phyloP scores from a whole-genome alignment of 2,113 vertebrate species.

The Malaclemys terrapin region DNA sequence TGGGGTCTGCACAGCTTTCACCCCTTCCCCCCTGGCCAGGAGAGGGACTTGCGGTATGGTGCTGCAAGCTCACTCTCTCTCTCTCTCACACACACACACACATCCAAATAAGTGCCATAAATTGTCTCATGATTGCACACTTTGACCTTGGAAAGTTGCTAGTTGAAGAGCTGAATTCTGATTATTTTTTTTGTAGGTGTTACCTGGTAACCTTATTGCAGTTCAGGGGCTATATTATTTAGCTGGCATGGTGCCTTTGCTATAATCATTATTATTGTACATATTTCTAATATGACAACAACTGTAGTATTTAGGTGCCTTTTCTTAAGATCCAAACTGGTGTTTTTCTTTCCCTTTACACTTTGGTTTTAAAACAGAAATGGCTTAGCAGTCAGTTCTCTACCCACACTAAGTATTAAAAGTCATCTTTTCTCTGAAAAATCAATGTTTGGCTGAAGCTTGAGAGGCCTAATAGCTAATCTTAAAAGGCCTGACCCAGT shows the following conservation, averaged over 20 bases:
- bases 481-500: conserved; percentile 51
- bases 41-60: too few species aligned
- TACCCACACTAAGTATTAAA: conserved; percentile 56
- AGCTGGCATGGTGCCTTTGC: background rate
- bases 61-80: too few species aligned
- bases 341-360: background rate
- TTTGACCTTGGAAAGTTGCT: conserved; percentile 15
- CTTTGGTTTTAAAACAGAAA: conserved; percentile 7
- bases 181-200: background rate
- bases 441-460: conserved; percentile 66
- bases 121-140: conserved; percentile 3
- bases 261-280: conserved; percentile 8
- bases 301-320: conserved; percentile 3
- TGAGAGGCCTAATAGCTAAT: conserved; percentile 45
- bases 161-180: background rate
- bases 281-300: background rate
- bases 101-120: background rate
- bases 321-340: background rate
- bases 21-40: too few species aligned
- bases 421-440: conserved; percentile 60
- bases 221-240: background rate
- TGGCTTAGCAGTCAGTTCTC: conserved; percentile 66
- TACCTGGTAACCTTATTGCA: background rate
- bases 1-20: too few species aligned
- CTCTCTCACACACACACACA: too few species aligned